Conservation (phyloP, 2,888 invertebrate genomes). For the Pedicia rivosa region DNA sequence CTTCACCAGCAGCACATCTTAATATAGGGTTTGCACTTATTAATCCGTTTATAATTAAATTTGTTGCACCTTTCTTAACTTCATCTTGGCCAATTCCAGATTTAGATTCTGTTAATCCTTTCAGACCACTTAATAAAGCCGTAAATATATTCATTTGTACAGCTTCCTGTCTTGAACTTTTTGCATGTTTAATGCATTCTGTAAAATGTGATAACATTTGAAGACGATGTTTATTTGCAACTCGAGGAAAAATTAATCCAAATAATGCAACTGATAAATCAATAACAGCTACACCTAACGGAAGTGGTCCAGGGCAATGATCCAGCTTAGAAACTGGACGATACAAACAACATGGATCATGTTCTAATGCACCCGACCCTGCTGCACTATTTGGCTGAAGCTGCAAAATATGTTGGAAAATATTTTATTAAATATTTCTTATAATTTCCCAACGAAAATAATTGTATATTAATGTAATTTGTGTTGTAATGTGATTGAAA, state of each 20-base stretch:
- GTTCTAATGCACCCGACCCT: conserved; percentile 91
- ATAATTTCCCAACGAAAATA: too few species aligned
- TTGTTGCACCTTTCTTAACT: conserved; percentile 68
- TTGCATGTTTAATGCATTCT: conserved; percentile 87
- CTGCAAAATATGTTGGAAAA: conserved; percentile 39
- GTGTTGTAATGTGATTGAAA: too few species aligned
- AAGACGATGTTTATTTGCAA: conserved; percentile 88
- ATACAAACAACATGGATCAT: conserved; percentile 88
- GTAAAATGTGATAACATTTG: conserved; percentile 96
- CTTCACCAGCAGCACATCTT: conserved; percentile 89
- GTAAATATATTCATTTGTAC: conserved; percentile 94
- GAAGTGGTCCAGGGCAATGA: conserved; percentile 58
- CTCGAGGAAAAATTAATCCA: conserved; percentile 85
- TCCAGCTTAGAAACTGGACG: conserved; percentile 38
- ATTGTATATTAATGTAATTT: too few species aligned
- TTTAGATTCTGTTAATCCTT: conserved; percentile 77
- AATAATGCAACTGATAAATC: conserved; percentile 87
- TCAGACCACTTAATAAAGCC: conserved; percentile 75
- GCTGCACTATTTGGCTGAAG: conserved; percentile 88
- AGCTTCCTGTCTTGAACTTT: conserved; percentile 84
- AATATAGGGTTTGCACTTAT: conserved; percentile 62
- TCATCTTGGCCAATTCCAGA: conserved; percentile 75
- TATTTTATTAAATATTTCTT: not conserved
- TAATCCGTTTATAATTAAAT: conserved; percentile 63
- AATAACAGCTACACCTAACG: conserved; percentile 90